Conservation (phyloP, 1,140 invertebrate genomes). For the Idris sp. region DNA sequence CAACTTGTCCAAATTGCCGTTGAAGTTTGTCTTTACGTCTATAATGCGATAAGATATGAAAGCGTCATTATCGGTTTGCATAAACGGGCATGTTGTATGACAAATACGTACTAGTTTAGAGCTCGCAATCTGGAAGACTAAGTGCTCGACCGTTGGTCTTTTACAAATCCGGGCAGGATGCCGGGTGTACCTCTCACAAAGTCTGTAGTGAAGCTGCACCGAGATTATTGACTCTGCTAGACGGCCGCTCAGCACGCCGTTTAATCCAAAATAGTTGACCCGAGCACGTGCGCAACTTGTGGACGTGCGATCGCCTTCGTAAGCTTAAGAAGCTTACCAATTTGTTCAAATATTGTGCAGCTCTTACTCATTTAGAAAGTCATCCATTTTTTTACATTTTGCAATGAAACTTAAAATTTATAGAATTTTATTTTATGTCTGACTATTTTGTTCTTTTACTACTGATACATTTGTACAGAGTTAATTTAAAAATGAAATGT, state of each 20-base stretch:
- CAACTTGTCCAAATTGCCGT: too few species aligned
- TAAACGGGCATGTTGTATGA: slow-evolving; percentile 35
- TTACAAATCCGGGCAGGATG: slow-evolving; percentile 21
- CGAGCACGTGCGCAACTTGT: slow-evolving; percentile 50
- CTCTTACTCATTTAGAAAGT: slow-evolving; percentile 24
- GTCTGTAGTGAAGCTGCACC: slow-evolving; percentile 18
- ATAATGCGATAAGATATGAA: slow-evolving; percentile 49
- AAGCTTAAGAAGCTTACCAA: slow-evolving; percentile 47
- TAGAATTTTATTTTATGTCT: too few species aligned
- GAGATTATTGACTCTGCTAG: slow-evolving; percentile 49
- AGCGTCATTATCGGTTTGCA: slow-evolving; percentile 27
- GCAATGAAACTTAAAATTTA: too few species aligned
- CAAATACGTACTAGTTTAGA: slow-evolving; percentile 48
- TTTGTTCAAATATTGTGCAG: slow-evolving; percentile 39
- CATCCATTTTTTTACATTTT: neutral
- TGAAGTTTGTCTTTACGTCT: slow-evolving; percentile 29
- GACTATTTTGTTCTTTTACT: too few species aligned
- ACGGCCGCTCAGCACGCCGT: slow-evolving; percentile 36
- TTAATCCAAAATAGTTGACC: slow-evolving; percentile 60
- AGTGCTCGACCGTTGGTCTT: slow-evolving; percentile 53
- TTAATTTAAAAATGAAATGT: too few species aligned
- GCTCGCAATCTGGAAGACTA: slow-evolving; percentile 34
- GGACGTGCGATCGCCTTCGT: slow-evolving; percentile 34
- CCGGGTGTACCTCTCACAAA: slow-evolving; percentile 6
- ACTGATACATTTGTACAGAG: too few species aligned